These are phyloP conservation scores for Trichosurus vulpecula DNA, from an alignment of 2,797 vertebrate genomes.

Conservation along the genomic window DNA sequence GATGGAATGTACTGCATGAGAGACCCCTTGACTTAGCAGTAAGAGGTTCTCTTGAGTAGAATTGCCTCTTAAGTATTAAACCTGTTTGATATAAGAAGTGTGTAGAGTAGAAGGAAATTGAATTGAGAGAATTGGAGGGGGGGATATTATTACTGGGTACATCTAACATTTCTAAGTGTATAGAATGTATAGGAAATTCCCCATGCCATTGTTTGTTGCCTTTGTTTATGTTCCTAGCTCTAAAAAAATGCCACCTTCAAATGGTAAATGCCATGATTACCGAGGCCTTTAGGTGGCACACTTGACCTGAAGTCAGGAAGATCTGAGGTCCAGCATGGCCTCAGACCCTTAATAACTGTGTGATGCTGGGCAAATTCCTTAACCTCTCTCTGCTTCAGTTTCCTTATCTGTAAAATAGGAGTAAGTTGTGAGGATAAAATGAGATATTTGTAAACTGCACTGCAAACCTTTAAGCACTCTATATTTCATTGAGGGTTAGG, in stretches of 20 bases:
- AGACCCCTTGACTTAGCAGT: background rate
- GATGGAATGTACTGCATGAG: background rate
- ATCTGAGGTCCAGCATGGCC: background rate
- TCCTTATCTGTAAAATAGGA: background rate
- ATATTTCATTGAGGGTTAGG: background rate
- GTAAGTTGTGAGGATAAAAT: background rate
- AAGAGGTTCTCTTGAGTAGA: background rate
- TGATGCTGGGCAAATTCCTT: background rate
- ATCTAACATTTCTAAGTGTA: background rate
- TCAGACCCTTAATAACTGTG: background rate
- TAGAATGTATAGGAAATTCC: background rate
- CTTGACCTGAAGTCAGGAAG: background rate
- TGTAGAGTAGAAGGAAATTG: conserved; percentile 4
- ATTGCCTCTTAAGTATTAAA: background rate
- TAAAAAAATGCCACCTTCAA: background rate
- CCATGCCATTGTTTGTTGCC: background rate
- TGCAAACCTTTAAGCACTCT: background rate
- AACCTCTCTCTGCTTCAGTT: background rate
- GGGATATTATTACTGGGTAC: background rate
- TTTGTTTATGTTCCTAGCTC: background rate
- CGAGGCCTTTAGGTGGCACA: background rate
- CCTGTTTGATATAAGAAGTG: background rate
- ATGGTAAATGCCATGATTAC: background rate
- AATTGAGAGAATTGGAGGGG: background rate
- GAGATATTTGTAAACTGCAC: background rate